These are phyloP conservation scores for Onychostoma macrolepis DNA, from an alignment of 2,113 vertebrate species.

Conservation along the genomic window DNA sequence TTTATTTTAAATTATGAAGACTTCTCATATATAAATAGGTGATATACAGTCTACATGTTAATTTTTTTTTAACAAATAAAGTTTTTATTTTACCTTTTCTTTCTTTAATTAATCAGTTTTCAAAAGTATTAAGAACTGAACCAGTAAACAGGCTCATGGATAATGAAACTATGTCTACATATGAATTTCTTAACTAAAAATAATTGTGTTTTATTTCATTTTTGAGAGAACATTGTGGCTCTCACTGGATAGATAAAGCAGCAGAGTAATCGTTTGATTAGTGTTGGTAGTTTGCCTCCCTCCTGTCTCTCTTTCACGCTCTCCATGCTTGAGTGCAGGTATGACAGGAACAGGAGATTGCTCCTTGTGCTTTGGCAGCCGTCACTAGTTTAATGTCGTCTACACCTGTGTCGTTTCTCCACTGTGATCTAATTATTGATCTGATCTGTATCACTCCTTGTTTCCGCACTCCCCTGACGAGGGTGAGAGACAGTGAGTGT, in stretches of 20 bases:
- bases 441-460: slow-evolving; percentile 53
- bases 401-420: slow-evolving; percentile 32
- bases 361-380: slow-evolving; percentile 30
- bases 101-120: not conserved
- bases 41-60: too few relatives aligned
- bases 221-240: not conserved
- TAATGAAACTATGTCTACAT: not conserved
- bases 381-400: slow-evolving; percentile 36
- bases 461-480: slow-evolving; percentile 40
- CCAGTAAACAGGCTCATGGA: not conserved
- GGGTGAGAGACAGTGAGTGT: slow-evolving; percentile 36
- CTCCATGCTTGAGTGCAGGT: slow-evolving; percentile 33
- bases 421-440: slow-evolving; percentile 58
- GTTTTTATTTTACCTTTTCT: too few relatives aligned
- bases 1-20: too few relatives aligned
- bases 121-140: not conserved
- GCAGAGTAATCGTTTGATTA: not conserved
- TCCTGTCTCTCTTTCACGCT: not conserved
- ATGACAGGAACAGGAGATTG: slow-evolving; percentile 35
- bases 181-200: too few relatives aligned
- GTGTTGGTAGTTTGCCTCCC: not conserved
- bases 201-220: not conserved
- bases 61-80: too few relatives aligned
- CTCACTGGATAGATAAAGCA: not conserved
- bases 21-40: too few relatives aligned